Evolutionary conservation across 2,888 invertebrate species (phyloP).

Genomic region (Scaptomyza caliginosa): DNA sequence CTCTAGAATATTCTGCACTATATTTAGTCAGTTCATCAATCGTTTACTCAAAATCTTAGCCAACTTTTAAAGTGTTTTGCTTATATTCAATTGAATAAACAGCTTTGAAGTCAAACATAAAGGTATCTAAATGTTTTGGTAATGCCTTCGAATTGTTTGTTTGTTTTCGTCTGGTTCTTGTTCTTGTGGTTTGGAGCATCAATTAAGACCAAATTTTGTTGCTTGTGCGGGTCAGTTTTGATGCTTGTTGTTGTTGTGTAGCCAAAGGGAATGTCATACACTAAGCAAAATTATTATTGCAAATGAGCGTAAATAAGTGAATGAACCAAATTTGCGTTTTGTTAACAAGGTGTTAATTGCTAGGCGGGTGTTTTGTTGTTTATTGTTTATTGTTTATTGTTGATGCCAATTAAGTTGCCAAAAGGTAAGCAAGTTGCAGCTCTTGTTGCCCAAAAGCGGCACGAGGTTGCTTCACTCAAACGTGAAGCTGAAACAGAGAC

Average conservation of each 20-base stretch:
- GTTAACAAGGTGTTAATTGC: slow-evolving; percentile 73
- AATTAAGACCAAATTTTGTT: slow-evolving; percentile 20
- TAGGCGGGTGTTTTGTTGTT: slow-evolving; percentile 51
- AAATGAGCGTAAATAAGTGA: slow-evolving; percentile 34
- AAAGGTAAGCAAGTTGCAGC: slow-evolving; percentile 53
- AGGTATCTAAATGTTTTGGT: slow-evolving; percentile 8
- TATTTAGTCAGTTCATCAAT: slow-evolving; percentile 2
- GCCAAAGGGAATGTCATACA: too few relatives aligned
- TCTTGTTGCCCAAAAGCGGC: slow-evolving; percentile 49
- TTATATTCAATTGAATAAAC: slow-evolving; percentile 41
- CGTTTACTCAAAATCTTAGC: too few relatives aligned
- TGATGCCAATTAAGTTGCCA: slow-evolving; percentile 40
- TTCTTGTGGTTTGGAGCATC: slow-evolving; percentile 3
- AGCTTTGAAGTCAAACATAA: slow-evolving; percentile 10
- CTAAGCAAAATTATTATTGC: slow-evolving; percentile 58
- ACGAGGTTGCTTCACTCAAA: slow-evolving; percentile 5
- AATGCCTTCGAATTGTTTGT: slow-evolving; percentile 31
- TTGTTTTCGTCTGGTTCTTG: too few relatives aligned
- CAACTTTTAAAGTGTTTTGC: too few relatives aligned
- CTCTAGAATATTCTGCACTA: too few relatives aligned
- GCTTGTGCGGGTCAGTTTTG: slow-evolving; percentile 42
- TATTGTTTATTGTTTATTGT: slow-evolving; percentile 8
- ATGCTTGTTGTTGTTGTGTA: neutral
- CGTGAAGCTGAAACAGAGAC: neutral
- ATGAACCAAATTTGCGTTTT: slow-evolving; percentile 14